Evolutionary conservation across 2,888 invertebrate genomes (phyloP), one percentile per base, ranked within the genome.

Genomic region (Drosophila mimetica): DNA sequence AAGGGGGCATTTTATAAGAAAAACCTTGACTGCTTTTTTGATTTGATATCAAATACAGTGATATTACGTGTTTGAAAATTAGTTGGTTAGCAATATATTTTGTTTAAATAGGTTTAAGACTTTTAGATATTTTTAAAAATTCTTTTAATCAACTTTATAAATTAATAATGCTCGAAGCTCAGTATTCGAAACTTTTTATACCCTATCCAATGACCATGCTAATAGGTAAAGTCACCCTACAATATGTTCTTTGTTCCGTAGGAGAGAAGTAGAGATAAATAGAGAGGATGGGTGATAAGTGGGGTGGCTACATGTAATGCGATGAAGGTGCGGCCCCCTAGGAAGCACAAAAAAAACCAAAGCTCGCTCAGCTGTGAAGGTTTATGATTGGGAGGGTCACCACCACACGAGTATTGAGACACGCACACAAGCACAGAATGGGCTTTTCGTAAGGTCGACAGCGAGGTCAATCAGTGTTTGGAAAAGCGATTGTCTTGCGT

Each of bases 371-470:
- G 66, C 66, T 66, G 66, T 66, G 66, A 66, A 66, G 53, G 53
- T 30, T 57, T 57, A 57, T 61, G 53, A 61, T 53, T 54, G 65
- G 65, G 66, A 65, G 54, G 65, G 59, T 69, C 66, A 65, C 65
- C 64, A 59, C 14, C 42, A 60, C 61, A 34, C 41, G 57, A 32
- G 39, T 16, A 28, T 28, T 32, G 11, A 34, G 14, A 60, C 34
- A 22, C 37, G 16, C 36, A 28, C 47, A 47, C 16, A 48, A 13
- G 13, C 20, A 28, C 28, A 44, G 22, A 74, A 67, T 57, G 75
- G 73, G 75, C 61, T 80, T 58, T 71, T 82, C 71, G 79, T 82
- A 75, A 84, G 84, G 84, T 84, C 81, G 76, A 59, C 78, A 72
- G 64, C 81, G 76, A 84, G 80, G 83, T 80, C 83, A 82, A 75